A percentile compares a stretch with the other conserved stretches of the same genome.
Conservation (phyloP, 2,797 vertebrate genomes). For the Pseudopleuronectes americanus region DNA sequence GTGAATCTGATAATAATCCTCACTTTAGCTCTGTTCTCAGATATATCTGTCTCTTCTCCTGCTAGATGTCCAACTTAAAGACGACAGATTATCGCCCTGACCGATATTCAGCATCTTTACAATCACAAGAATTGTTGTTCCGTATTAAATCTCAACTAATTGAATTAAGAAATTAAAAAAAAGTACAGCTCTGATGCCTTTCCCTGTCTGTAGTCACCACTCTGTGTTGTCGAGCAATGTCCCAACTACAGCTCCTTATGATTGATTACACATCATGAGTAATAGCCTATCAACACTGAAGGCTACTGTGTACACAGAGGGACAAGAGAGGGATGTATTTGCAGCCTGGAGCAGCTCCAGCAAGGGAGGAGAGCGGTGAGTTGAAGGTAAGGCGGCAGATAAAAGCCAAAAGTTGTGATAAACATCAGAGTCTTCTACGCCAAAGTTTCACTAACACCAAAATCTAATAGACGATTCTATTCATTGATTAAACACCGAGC, state of each 20-base stretch:
- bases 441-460: not conserved
- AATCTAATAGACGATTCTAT: no score
- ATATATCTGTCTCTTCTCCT: constrained; percentile 8
- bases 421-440: not conserved
- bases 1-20: not conserved
- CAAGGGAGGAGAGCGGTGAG: not conserved
- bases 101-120: not conserved
- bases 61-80: not conserved
- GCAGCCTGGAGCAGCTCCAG: not conserved
- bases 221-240: not conserved
- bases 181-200: not conserved
- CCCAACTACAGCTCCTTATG: not conserved
- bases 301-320: not conserved
- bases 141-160: not conserved
- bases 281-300: not conserved
- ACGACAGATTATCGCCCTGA: not conserved
- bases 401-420: not conserved
- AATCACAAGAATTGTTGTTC: no score
- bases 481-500: no score
- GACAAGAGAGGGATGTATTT: not conserved
- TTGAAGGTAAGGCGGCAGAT: not conserved
- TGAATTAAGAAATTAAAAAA: not conserved
- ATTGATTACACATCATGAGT: constrained; percentile 5
- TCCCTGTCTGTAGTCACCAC: not conserved
- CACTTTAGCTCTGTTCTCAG: not conserved